Evolutionary conservation across 2,797 vertebrate species (phyloP).

Genomic region (Bovichtus variegatus): DNA sequence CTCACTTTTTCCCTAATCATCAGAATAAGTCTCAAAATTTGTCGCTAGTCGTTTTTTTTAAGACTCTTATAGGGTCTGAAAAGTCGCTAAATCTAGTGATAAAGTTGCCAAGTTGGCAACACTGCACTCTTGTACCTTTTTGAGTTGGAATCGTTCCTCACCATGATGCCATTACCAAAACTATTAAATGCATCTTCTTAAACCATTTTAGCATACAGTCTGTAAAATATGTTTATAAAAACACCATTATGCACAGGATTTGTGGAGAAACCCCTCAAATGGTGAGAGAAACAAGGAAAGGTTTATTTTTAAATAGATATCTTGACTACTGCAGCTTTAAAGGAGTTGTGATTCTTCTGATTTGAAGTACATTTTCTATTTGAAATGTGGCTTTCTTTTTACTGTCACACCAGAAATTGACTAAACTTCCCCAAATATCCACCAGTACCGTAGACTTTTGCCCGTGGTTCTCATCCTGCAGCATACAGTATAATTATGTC

Average conservation of each 20-base stretch:
- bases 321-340: not conserved
- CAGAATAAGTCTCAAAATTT: too few species aligned
- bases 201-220: not conserved
- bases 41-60: too few species aligned
- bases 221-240: not conserved
- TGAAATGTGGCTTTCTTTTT: not conserved
- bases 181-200: not conserved
- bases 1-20: too few species aligned
- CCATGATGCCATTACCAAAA: not conserved
- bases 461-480: conserved; percentile 4
- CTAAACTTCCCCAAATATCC: not conserved
- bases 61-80: too few species aligned
- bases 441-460: not conserved
- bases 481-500: not conserved
- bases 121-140: not conserved
- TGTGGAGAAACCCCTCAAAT: not conserved
- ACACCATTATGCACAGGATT: not conserved
- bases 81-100: too few species aligned
- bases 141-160: not conserved
- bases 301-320: not conserved
- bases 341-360: not conserved
- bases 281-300: not conserved
- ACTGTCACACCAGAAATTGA: not conserved
- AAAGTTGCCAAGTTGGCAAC: too few species aligned
- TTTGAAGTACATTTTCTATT: too few species aligned